Base-by-base conservation (phyloP, 2,797 vertebrate species). In the Tympanoctomys barrerae region DNA sequence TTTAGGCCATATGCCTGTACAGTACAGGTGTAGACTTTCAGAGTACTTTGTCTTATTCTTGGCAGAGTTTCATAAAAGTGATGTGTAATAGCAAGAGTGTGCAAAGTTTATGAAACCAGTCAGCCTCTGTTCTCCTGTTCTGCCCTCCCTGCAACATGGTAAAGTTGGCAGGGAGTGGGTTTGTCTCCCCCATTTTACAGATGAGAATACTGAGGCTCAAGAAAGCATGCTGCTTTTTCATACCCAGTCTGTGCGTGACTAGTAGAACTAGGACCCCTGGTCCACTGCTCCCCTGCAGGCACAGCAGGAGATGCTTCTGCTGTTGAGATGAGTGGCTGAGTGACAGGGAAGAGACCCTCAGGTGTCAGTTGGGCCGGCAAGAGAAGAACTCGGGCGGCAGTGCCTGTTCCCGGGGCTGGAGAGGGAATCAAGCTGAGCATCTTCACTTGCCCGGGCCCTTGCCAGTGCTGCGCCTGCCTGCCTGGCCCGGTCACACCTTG, bases 1-100 rank as follows among this genome's bases (percentile, higher is more conserved):
- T 92, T 89, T 82, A 87, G 26, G 31, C 85, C 77, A 93, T 64
- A 75, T 28, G 42, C 91, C 84, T 87, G 49, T 64, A 46, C 85
- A 92, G 33, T 5, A 42, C 22, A 82, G 87, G 59, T 46, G 14
- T 82, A 11, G 11, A 93, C 84, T 94, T 90, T 78, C 90, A 87
- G 83, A 96, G 66, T 81, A 71, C 79, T 83, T 7, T 5, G 14
- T 77, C 84, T 82, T 54, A 5, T 91, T 49, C 70, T 83, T 64
- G 31, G 36, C 21, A 46, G 82, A 85, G 59, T 82, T 90, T 33
- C 61, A 36, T 86, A 85, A 93, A 95, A 83, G 54, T 68, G 61
- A 64, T 62, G 26, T 79, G n/a, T 80, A 68, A 4, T 21, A 52
- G 83, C 61, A 66, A 66, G 68, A 36, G 59, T 12, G 18, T 6